These are phyloP conservation scores for Dicranocentrus wangi DNA, from an alignment of 2,888 invertebrate species.

Conservation along the genomic window DNA sequence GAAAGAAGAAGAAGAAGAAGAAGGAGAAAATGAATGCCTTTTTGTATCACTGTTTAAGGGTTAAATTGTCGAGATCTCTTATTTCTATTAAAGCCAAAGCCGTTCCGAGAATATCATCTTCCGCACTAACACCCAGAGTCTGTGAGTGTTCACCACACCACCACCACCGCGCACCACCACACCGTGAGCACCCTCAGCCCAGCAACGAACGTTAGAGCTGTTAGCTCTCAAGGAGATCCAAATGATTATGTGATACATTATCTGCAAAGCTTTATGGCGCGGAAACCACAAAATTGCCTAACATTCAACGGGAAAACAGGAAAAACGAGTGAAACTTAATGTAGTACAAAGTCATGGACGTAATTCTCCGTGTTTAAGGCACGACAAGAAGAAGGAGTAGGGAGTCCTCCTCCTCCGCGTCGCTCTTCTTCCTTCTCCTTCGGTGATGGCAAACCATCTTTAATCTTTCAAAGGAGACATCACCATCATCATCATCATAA, in stretches of 20 bases:
- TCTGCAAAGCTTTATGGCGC: constrained; percentile 56
- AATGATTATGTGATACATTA: constrained; percentile 60
- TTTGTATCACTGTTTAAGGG: constrained; percentile 37
- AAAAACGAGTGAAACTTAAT: constrained; percentile 49
- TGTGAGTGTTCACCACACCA: too few relatives aligned
- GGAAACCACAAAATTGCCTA: constrained; percentile 58
- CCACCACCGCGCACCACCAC: too few relatives aligned
- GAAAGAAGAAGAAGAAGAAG: too few relatives aligned
- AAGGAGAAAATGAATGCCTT: constrained; percentile 34
- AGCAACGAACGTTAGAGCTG: too few relatives aligned
- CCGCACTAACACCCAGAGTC: constrained; percentile 48
- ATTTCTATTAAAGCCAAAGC: constrained; percentile 41
- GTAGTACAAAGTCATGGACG: neutral
- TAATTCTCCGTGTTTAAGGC: neutral
- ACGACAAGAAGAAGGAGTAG: too few relatives aligned
- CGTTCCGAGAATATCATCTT: constrained; percentile 35
- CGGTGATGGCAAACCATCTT: constrained; percentile 12
- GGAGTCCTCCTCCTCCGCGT: neutral
- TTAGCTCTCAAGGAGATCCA: constrained; percentile 50
- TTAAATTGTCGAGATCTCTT: constrained; percentile 48
- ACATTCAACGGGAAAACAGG: constrained; percentile 33
- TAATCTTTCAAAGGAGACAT: constrained; percentile 47
- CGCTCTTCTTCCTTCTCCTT: neutral
- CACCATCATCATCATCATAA: constrained; percentile 44
- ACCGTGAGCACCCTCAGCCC: constrained; percentile 31